These are phyloP conservation scores for Acleris laterana DNA, from an alignment of 2,888 invertebrate species.

Conservation along the genomic window DNA sequence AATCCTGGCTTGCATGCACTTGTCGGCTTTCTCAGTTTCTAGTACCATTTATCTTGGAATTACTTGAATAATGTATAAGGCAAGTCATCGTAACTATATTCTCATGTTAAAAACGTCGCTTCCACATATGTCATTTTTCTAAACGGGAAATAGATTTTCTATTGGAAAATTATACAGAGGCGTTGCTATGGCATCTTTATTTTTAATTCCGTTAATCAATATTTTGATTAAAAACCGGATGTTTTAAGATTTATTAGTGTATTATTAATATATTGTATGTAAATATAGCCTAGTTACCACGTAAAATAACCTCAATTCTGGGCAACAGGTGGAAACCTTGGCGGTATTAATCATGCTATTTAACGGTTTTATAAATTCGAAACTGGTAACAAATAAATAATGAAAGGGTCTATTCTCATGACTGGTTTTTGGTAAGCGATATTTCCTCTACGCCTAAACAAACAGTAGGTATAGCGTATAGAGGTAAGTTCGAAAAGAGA, in stretches of 20 bases:
- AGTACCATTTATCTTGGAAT: constrained; percentile 18
- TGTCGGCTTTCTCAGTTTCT: not conserved
- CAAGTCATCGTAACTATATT: constrained; percentile 22
- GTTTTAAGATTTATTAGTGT: constrained; percentile 13
- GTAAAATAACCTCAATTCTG: constrained; percentile 18
- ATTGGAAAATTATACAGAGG: constrained; percentile 25
- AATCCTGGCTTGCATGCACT: too few relatives aligned
- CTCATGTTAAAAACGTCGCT: constrained; percentile 27
- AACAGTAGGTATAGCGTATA: too few relatives aligned
- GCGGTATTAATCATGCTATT: constrained; percentile 5
- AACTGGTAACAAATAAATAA: too few relatives aligned
- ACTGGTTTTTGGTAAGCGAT: too few relatives aligned
- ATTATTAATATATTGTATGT: constrained; percentile 7
- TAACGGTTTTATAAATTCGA: too few relatives aligned
- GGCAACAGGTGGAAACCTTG: constrained; percentile 5
- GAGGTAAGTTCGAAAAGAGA: too few relatives aligned
- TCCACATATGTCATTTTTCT: constrained; percentile 16
- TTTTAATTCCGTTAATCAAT: too few relatives aligned
- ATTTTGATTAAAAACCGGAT: too few relatives aligned
- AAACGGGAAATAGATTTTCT: constrained; percentile 3
- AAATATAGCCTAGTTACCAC: constrained; percentile 23
- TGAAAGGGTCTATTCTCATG: too few relatives aligned
- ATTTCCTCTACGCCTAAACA: too few relatives aligned
- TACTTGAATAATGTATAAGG: constrained; percentile 30
- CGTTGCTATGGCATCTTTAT: too few relatives aligned